A percentile compares a stretch with the other conserved stretches of the same genome.
phyloP scores from a whole-genome alignment of 2,888 invertebrate genomes.

The Ochropleura plecta region DNA sequence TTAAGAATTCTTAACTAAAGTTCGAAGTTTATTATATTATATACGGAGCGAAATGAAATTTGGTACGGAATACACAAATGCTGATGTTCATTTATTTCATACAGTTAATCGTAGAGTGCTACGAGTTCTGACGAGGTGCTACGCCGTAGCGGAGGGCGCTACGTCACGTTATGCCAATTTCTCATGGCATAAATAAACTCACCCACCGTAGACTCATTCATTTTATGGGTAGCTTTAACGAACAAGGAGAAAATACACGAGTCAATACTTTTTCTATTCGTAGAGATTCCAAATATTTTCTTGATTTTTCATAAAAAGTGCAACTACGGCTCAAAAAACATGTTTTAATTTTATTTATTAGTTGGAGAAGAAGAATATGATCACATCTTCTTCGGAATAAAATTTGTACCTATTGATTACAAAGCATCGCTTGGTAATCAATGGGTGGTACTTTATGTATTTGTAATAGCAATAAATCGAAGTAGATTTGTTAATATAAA shows the following conservation, averaged over 20 bases:
- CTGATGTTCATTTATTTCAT: no score
- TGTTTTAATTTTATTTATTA: no score
- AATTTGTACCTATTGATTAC: not conserved
- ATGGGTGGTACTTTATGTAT: not conserved
- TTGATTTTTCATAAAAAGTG: no score
- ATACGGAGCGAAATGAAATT: no score
- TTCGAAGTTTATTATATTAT: not conserved
- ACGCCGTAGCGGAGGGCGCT: conserved; percentile 40
- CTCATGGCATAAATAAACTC: not conserved
- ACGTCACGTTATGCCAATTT: conserved; percentile 8
- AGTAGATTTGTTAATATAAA: conserved; percentile 33
- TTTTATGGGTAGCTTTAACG: not conserved
- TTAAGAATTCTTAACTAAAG: not conserved
- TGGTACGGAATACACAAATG: not conserved
- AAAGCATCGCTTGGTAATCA: conserved; percentile 1
- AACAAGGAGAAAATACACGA: not conserved
- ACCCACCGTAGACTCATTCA: not conserved
- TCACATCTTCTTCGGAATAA: not conserved
- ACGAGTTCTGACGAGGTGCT: not conserved
- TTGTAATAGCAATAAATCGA: conserved; percentile 30
- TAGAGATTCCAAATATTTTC: not conserved
- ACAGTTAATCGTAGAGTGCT: not conserved
- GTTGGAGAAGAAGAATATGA: not conserved
- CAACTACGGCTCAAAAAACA: not conserved
- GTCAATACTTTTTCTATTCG: not conserved